Conservation (phyloP, 2,888 invertebrate genomes). For the Neoaliturus tenellus region DNA sequence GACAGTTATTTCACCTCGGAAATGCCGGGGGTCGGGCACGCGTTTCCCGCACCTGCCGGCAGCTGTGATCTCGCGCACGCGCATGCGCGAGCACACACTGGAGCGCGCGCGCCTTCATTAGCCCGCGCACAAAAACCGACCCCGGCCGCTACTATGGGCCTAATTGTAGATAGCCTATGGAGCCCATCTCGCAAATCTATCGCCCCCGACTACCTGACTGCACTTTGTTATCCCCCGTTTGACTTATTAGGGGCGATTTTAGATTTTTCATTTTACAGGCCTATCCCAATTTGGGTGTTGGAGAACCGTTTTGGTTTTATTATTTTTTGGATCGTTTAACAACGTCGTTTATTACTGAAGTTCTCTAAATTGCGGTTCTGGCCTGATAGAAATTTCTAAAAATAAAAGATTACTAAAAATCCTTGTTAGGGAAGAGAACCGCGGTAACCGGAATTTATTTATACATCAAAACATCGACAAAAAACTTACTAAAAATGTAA, state of each 20-base stretch:
- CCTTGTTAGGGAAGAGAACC: no score
- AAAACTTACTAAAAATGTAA: no score
- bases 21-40: not conserved
- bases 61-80: not conserved
- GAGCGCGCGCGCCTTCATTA: not conserved
- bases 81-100: not conserved
- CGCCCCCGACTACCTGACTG: not conserved
- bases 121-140: not conserved
- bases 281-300: not conserved
- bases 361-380: no score
- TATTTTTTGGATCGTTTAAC: no score
- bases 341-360: no score
- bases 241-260: not conserved
- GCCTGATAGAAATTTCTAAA: no score
- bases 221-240: not conserved
- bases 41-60: not conserved
- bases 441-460: no score
- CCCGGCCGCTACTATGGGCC: not conserved
- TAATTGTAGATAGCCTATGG: not conserved
- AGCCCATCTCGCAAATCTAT: not conserved
- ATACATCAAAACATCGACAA: no score
- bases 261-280: not conserved
- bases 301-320: no score
- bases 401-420: no score
- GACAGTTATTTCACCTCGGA: conserved; percentile 2